Percentiles rank a stretch among this genome's conserved stretches.
These are phyloP conservation scores for Amphibalanus amphitrite DNA, from an alignment of 1,140 invertebrate genomes.

Conservation along the genomic window DNA sequence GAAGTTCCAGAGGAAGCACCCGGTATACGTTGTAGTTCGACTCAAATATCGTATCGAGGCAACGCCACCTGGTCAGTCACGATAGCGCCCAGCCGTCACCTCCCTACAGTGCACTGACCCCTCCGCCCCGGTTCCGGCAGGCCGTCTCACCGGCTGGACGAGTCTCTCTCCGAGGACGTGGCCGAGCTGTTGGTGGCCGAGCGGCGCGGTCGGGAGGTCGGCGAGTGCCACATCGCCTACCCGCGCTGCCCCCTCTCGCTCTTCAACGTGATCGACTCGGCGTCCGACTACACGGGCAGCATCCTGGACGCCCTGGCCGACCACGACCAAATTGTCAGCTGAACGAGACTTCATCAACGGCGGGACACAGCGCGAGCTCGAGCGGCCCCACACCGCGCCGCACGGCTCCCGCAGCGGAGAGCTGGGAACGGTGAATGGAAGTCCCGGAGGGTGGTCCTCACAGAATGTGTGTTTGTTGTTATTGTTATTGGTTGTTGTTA, in stretches of 20 bases:
- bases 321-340: neutral
- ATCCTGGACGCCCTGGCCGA: neutral
- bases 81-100: no score
- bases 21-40: no score
- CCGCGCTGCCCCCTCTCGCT: slow-evolving; percentile 18
- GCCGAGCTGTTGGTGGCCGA: slow-evolving; percentile 16
- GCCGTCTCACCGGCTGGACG: slow-evolving; percentile 3
- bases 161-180: slow-evolving; percentile 9
- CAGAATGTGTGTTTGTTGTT: neutral
- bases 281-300: neutral
- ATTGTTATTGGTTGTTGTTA: neutral
- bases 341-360: neutral
- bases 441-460: neutral
- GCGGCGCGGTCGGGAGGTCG: slow-evolving; percentile 16
- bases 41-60: no score
- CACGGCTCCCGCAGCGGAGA: neutral
- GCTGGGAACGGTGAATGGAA: neutral
- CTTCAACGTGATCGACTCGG: slow-evolving; percentile 10
- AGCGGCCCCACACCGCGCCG: no score
- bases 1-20: no score
- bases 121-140: neutral
- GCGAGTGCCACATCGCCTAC: slow-evolving; percentile 17
- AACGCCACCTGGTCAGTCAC: no score
- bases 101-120: no score
- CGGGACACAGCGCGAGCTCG: no score